Conservation (phyloP, 1,140 invertebrate genomes). For the Amyelois transitella region DNA sequence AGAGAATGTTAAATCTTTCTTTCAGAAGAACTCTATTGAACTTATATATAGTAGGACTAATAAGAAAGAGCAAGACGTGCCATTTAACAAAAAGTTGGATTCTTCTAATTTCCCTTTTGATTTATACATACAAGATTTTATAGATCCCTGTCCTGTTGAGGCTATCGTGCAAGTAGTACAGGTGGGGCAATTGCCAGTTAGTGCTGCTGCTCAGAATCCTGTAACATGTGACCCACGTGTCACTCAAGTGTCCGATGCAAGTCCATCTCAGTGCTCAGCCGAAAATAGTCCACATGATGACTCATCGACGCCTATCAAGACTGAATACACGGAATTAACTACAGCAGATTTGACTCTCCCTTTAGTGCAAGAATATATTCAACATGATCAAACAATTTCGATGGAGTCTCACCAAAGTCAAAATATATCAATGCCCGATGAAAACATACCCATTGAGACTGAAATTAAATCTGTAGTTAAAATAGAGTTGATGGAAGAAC, state of each 20-base stretch:
- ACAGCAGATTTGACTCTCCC: conserved; percentile 59
- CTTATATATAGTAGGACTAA: conserved; percentile 29
- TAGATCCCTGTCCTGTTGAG: conserved; percentile 35
- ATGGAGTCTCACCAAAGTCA: conserved; percentile 26
- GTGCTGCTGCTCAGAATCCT: conserved; percentile 64
- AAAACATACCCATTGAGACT: conserved; percentile 46
- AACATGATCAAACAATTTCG: conserved; percentile 27
- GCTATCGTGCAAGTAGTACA: conserved; percentile 64
- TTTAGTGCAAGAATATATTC: conserved; percentile 42
- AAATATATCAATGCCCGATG: conserved; percentile 27
- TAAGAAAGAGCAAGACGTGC: conserved; percentile 27
- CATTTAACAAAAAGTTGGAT: conserved; percentile 10
- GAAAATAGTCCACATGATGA: conserved; percentile 52
- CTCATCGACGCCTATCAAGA: conserved; percentile 43
- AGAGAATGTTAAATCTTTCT: conserved; percentile 53
- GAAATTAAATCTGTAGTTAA: conserved; percentile 45
- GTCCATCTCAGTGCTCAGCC: conserved; percentile 56
- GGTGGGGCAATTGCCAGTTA: conserved; percentile 66
- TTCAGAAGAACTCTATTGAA: conserved; percentile 42
- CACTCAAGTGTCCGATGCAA: conserved; percentile 59
- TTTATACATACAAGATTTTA: conserved; percentile 43
- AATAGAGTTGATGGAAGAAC: conserved; percentile 41
- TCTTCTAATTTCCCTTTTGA: conserved; percentile 30
- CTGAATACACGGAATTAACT: conserved; percentile 64
- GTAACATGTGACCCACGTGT: conserved; percentile 64